Conservation (phyloP, 2,888 invertebrate species). For the Electrophaes corylata region DNA sequence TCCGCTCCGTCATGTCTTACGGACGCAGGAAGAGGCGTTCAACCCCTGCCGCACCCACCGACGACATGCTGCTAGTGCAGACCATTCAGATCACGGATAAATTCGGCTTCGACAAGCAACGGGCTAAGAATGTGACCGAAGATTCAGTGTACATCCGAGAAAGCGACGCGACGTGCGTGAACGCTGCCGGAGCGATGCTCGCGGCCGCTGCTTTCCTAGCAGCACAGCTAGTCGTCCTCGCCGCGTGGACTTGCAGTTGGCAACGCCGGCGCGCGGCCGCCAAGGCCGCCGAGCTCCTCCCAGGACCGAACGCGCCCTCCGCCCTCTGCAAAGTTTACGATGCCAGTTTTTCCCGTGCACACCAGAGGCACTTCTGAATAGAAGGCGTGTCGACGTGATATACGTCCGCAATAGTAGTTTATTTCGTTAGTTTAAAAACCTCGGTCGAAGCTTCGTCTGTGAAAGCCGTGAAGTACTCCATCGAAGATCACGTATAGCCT, state of each 20-base stretch:
- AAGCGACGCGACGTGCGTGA: slow-evolving; percentile 87
- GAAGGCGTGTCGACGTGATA: slow-evolving; percentile 70
- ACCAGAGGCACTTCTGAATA: slow-evolving; percentile 82
- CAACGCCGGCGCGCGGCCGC: slow-evolving; percentile 89
- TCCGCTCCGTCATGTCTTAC: slow-evolving; percentile 92
- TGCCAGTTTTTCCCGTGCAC: slow-evolving; percentile 91
- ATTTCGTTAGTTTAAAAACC: slow-evolving; percentile 75
- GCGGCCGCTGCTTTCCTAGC: slow-evolving; percentile 94
- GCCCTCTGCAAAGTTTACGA: slow-evolving; percentile 94
- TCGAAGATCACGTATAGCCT: slow-evolving; percentile 52
- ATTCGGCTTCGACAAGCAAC: slow-evolving; percentile 92
- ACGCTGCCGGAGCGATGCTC: slow-evolving; percentile 91
- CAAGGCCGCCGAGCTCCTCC: slow-evolving; percentile 87
- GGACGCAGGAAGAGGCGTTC: slow-evolving; percentile 92
- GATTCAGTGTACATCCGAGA: slow-evolving; percentile 89
- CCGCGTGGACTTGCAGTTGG: slow-evolving; percentile 95
- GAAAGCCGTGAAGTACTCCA: slow-evolving; percentile 52
- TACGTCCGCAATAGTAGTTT: slow-evolving; percentile 82
- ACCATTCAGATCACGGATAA: slow-evolving; percentile 97
- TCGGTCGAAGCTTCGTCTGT: slow-evolving; percentile 72
- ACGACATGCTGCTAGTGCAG: slow-evolving; percentile 94
- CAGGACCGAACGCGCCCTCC: slow-evolving; percentile 83
- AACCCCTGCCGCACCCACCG: slow-evolving; percentile 83
- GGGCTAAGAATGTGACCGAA: slow-evolving; percentile 86
- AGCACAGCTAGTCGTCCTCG: slow-evolving; percentile 93